Percentiles rank a stretch among this genome's conserved stretches.
Conservation (phyloP, 2,888 invertebrate species). For the Parnassius glacialis region DNA sequence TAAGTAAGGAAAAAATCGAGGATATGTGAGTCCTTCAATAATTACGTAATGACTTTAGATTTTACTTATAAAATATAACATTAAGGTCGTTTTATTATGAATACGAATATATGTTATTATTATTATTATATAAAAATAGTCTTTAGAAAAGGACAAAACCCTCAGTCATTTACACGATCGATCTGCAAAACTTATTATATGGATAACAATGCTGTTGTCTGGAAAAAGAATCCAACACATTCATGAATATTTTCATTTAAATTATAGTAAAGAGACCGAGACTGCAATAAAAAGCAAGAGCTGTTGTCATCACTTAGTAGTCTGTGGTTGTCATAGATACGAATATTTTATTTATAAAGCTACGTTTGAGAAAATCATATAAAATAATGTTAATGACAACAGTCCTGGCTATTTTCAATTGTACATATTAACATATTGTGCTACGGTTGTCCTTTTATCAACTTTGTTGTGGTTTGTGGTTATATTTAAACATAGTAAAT, state of each 20-base stretch:
- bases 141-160: too few relatives aligned
- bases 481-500: too few relatives aligned
- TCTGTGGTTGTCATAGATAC: neutral
- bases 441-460: neutral
- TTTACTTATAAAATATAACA: too few relatives aligned
- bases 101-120: too few relatives aligned
- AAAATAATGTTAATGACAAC: conserved; percentile 8
- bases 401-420: neutral
- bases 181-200: conserved; percentile 10
- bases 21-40: too few relatives aligned
- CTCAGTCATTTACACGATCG: too few relatives aligned
- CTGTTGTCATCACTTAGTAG: neutral
- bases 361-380: conserved; percentile 7
- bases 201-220: conserved; percentile 11
- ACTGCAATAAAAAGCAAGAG: conserved; percentile 20
- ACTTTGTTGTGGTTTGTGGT: too few relatives aligned
- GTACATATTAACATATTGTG: conserved; percentile 2
- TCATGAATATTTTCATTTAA: conserved; percentile 17
- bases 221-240: conserved; percentile 19
- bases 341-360: conserved; percentile 14
- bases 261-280: conserved; percentile 16
- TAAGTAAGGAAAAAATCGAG: too few relatives aligned
- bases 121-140: too few relatives aligned
- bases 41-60: too few relatives aligned
- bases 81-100: too few relatives aligned